phyloP scores from a whole-genome alignment of 2,797 vertebrate genomes.

The Rhynchonycteris naso region DNA sequence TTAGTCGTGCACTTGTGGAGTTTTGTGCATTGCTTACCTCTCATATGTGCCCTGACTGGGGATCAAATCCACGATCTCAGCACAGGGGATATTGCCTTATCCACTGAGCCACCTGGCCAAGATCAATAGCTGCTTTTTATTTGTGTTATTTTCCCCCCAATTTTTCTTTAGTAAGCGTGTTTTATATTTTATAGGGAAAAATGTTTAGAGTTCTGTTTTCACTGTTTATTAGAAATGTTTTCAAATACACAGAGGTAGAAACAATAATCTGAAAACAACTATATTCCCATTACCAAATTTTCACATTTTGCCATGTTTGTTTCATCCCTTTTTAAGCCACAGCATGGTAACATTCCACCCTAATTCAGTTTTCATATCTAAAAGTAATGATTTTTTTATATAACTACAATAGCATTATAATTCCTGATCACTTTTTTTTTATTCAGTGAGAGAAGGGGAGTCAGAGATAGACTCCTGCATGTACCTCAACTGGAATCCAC shows the following conservation, averaged over 20 bases:
- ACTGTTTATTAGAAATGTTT: slow-evolving; percentile 37
- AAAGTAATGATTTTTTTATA: slow-evolving; percentile 9
- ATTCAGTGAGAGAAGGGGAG: too few species aligned
- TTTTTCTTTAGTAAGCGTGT: slow-evolving; percentile 23
- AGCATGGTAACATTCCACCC: slow-evolving; percentile 7
- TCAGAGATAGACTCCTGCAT: too few species aligned
- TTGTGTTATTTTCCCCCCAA: background rate
- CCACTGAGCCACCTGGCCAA: too few species aligned
- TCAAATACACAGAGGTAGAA: slow-evolving; percentile 3
- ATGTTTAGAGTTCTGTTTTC: background rate
- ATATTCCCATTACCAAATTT: background rate
- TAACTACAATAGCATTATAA: background rate
- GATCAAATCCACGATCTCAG: too few species aligned
- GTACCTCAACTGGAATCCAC: too few species aligned
- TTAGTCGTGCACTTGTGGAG: too few species aligned
- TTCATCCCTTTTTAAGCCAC: slow-evolving; percentile 48
- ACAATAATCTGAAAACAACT: background rate
- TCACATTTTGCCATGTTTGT: background rate
- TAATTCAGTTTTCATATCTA: slow-evolving; percentile 6
- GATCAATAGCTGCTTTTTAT: background rate
- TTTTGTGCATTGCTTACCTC: too few species aligned
- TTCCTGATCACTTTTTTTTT: background rate
- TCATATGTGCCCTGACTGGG: too few species aligned
- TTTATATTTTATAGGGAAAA: background rate
- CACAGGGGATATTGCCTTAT: too few species aligned